These are phyloP conservation scores for Cyprinodon brontotheroides DNA, from an alignment of 2,113 vertebrate genomes.

Conservation along the genomic window DNA sequence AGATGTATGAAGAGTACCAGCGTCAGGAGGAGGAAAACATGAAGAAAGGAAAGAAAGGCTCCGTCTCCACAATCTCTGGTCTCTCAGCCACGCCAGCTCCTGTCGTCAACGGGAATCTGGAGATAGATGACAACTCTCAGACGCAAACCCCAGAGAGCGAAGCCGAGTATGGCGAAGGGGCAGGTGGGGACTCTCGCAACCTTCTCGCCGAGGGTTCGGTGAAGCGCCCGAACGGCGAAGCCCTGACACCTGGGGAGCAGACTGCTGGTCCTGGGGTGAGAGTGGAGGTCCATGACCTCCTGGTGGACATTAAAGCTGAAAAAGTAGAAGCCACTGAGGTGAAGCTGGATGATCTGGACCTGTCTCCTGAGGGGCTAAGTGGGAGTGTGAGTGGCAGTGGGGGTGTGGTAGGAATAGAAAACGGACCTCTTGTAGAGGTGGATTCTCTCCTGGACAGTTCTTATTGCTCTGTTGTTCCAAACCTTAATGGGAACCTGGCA, in stretches of 20 bases:
- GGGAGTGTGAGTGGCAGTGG: slow-evolving; percentile 85
- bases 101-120: slow-evolving; percentile 91
- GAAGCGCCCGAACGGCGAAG: slow-evolving; percentile 87
- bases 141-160: slow-evolving; percentile 98
- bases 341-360: slow-evolving; percentile 96
- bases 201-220: slow-evolving; percentile 86
- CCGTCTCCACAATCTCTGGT: slow-evolving; percentile 97
- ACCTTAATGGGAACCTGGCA: slow-evolving; percentile 88
- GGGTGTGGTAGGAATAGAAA: slow-evolving; percentile 89
- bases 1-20: slow-evolving; percentile 99
- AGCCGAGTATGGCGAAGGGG: slow-evolving; percentile 89
- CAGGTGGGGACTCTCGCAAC: slow-evolving; percentile 78
- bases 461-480: slow-evolving; percentile 97
- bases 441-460: slow-evolving; percentile 94
- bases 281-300: slow-evolving; percentile 95
- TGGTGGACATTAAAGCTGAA: slow-evolving; percentile 96
- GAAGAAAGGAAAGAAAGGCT: slow-evolving; percentile 98
- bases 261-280: slow-evolving; percentile 82
- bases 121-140: slow-evolving; percentile 95
- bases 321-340: slow-evolving; percentile 99
- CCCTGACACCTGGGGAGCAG: slow-evolving; percentile 78
- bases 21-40: slow-evolving; percentile 99
- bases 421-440: slow-evolving; percentile 92
- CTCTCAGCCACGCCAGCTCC: slow-evolving; percentile 89
- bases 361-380: slow-evolving; percentile 92